Evolutionary conservation across 2,797 vertebrate species (phyloP).

Genomic region (Petrocephalus sullivani): DNA sequence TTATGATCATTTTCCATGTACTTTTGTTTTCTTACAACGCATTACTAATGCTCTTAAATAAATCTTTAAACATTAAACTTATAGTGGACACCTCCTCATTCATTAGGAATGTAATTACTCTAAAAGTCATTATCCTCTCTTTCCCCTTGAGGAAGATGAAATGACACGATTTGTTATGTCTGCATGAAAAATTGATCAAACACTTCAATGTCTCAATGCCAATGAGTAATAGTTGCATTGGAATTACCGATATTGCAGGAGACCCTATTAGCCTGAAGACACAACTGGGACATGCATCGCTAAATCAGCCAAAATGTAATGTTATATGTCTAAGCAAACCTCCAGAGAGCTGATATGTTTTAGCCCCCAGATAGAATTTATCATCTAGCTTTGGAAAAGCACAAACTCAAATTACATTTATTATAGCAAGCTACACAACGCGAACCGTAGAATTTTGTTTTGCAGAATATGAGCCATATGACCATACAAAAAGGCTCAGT

Average conservation of each 20-base stretch:
- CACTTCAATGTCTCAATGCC: conserved; percentile 8
- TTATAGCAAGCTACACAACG: not conserved
- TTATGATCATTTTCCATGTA: not conserved
- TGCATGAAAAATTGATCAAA: conserved; percentile 26
- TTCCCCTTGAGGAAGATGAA: conserved; percentile 27
- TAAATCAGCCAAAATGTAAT: not conserved
- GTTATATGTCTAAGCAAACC: not conserved
- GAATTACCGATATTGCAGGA: not conserved
- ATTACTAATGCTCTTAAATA: not conserved
- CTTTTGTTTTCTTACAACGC: not conserved
- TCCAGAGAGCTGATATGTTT: not conserved
- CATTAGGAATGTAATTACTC: conserved; percentile 32
- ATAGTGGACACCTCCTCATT: not conserved
- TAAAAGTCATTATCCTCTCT: conserved; percentile 28
- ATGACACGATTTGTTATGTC: conserved; percentile 13
- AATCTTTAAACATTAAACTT: not conserved
- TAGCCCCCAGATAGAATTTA: not conserved
- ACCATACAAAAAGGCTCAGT: not conserved
- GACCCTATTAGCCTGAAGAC: not conserved
- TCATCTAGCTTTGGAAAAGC: conserved; percentile 9
- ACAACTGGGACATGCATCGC: not conserved
- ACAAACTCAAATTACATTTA: not conserved
- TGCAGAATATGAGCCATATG: not conserved
- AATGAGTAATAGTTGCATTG: conserved; percentile 8
- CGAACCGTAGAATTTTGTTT: too few relatives aligned